phyloP scores from a whole-genome alignment of 2,888 invertebrate genomes.

The Drosophila infuscata region DNA sequence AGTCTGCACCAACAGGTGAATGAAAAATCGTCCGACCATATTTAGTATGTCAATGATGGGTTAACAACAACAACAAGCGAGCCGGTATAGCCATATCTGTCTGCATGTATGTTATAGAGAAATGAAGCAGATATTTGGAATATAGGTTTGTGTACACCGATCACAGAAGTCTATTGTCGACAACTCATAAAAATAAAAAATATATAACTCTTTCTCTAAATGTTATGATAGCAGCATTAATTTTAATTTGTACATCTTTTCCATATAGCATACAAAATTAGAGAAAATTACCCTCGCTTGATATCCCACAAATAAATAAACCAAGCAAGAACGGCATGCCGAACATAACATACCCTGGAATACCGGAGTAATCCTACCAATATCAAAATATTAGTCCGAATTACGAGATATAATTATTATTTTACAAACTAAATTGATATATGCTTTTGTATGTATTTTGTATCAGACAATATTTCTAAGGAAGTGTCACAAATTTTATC shows the following conservation, averaged over 20 bases:
- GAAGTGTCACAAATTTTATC: not conserved
- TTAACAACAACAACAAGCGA: not conserved
- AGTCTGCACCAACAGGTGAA: not conserved
- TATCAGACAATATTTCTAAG: not conserved
- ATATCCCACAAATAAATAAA: not conserved
- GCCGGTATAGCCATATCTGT: not conserved
- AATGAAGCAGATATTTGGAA: not conserved
- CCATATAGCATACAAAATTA: accelerated
- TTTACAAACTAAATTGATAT: not conserved
- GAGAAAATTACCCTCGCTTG: not conserved
- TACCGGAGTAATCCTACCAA: not conserved
- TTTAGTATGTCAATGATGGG: not conserved
- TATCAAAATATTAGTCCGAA: not conserved
- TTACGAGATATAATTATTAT: not conserved
- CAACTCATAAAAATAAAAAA: not conserved
- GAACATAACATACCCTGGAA: not conserved
- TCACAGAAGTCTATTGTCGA: not conserved
- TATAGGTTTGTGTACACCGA: not conserved
- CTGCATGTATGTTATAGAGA: not conserved
- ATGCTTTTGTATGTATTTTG: not conserved
- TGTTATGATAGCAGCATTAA: not conserved
- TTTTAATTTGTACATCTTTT: too few species aligned
- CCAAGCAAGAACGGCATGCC: not conserved
- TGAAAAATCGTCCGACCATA: not conserved
- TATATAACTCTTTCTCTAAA: not conserved